Base-by-base conservation (phyloP, 2,888 invertebrate species). In the Pollenia labialis region DNA sequence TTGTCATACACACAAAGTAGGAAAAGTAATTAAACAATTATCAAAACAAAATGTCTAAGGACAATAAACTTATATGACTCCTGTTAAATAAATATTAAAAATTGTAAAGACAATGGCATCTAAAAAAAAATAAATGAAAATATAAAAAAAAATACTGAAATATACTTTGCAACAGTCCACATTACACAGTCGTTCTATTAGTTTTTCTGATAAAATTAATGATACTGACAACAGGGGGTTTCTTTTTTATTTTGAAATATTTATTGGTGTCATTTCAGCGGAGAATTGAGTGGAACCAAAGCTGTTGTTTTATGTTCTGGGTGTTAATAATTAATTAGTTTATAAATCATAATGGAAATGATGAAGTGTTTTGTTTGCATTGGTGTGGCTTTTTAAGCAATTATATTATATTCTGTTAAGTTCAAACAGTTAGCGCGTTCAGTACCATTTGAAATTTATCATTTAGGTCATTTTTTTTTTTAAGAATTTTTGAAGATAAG, bases 21-120 rank as follows among this genome's bases (percentile, higher is more conserved):
- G 0, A 48, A 62, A 69, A 80, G 75, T 80, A 85, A 85, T 85
- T 81, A 85, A 85, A 85, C 71, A 85, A 85, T 72, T 81, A 85
- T 66, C 44, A 81, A 80, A 48, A 11, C 23, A 56, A 58, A 72
- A 66, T 79, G 56, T 84, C 48, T 66, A 60, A 74, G 72, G 79
- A 68, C 72, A 72, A 50, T 60, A 66, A 84, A 72, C 58, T 68
- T 66, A 40, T 74, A 48, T 54, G 74, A 69, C 52, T 46, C 46
- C 48, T 40, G 40, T 56, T 64, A 81, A 74, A 72, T 62, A 52
- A 69, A n/a, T 44, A 76, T 32, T 32, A 40, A 48, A 58, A 66
- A 68, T 14, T 54, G 10, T 8, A 18, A 56, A 32, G 46, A 56
- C 66, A 66, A 54, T 54, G 64, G 48, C 48, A 32, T 32, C 32